Evolutionary conservation across 2,888 invertebrate genomes (phyloP).

Genomic region (Rhopalosiphum nymphaeae): DNA sequence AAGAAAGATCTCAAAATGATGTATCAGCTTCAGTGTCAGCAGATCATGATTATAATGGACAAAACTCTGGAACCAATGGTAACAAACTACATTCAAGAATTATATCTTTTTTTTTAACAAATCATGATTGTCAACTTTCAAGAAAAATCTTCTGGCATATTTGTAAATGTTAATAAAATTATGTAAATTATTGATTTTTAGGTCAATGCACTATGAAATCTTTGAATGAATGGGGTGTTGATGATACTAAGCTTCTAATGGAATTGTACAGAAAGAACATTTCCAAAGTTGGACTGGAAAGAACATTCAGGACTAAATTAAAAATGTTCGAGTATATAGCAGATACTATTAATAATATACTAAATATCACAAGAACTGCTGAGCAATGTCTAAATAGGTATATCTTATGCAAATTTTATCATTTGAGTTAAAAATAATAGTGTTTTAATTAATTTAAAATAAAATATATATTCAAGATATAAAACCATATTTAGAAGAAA

Average conservation of each 20-base stretch:
- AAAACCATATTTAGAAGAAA: conserved; percentile 61
- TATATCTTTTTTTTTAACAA: not conserved
- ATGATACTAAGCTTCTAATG: conserved; percentile 55
- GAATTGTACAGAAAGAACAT: conserved; percentile 56
- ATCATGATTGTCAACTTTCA: not conserved
- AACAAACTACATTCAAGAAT: not conserved
- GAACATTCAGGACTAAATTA: conserved; percentile 59
- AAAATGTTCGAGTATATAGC: conserved; percentile 63
- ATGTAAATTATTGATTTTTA: not conserved
- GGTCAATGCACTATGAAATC: conserved; percentile 10
- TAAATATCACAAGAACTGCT: conserved; percentile 54
- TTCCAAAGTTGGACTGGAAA: conserved; percentile 57
- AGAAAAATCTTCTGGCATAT: not conserved
- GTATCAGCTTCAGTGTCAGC: conserved; percentile 56
- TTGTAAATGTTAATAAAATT: not conserved
- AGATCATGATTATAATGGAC: conserved; percentile 61
- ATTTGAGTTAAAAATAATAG: not conserved
- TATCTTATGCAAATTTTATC: no score
- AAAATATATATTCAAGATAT: conserved; percentile 17
- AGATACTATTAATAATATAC: conserved; percentile 1
- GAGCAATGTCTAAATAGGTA: conserved; percentile 60
- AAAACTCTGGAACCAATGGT: conserved; percentile 44
- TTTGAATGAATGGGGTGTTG: conserved; percentile 53
- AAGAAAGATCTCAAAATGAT: conserved; percentile 29
- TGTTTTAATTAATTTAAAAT: not conserved